Evolutionary conservation across 2,797 vertebrate genomes (phyloP), one percentile per base, ranked within the genome.

Genomic region (Neosilurus mollespiculum): DNA sequence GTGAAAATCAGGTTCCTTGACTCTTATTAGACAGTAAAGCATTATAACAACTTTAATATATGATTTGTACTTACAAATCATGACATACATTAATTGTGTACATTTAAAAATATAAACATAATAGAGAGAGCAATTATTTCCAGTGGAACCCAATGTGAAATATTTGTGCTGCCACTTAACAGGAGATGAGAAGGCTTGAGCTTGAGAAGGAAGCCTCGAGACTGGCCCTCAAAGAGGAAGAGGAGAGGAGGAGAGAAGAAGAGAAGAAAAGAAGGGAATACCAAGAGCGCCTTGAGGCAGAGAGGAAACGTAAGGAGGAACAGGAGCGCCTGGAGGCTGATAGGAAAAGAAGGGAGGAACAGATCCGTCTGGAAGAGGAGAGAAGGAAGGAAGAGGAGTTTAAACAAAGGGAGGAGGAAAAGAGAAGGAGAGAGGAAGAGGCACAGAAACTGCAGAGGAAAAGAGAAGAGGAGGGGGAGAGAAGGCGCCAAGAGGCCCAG

Each of bases 181-280:
- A 93, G 93, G 94, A 96, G 86, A 88, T 92, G 26, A 90, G 64
- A 4, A 91, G 88, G 73, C 90, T 95, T 56, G 93, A 93, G 79
- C 90, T 93, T 82, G 91, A 93, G 86, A 62, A 69, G 61, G 88
- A 89, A 66, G 9, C 79, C 84, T 88, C 67, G 12, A 83, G 84
- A 81, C 51, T 82, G 69, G 70, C 81, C 51, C 12, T n/a, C 37
- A 78, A 84, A 51, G 80, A 82, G 67, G 18, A 24, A 81, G 16
- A 91, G 75, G 88, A 91, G 82, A 89, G 61, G 37, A 89, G 58
- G 70, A 87, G n/a, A 18, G 85, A 85, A 0, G 89, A 91, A 79
- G 88, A 91, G 84, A 87, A n/a, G 84, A 90, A 80, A 80, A 89
- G 54, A 85, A 87, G 65, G 83, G 85, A 87, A 56, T 83, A 91